Evolutionary conservation across 2,113 vertebrate species (phyloP).

Genomic region (Cyanistes caeruleus): DNA sequence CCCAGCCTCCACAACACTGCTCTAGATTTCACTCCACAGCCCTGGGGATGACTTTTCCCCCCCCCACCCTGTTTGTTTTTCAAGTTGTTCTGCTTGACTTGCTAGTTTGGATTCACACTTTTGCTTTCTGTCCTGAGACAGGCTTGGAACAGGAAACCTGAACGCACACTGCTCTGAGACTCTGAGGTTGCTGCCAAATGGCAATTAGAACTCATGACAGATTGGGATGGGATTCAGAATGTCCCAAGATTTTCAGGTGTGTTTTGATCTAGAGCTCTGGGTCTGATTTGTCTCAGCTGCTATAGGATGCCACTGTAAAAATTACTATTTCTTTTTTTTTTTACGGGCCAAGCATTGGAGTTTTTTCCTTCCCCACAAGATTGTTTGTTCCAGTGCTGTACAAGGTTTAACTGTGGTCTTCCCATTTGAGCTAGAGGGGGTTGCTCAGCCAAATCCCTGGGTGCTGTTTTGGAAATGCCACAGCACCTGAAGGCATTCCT

Average conservation of each 20-base stretch:
- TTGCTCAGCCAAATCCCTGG: background rate
- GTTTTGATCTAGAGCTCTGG: background rate
- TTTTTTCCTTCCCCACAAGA: background rate
- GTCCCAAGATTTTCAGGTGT: background rate
- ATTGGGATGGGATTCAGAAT: background rate
- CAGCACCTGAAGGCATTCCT: background rate
- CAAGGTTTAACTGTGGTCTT: background rate
- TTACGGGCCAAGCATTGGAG: rapidly evolving
- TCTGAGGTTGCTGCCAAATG: background rate
- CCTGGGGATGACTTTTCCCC: too few species aligned
- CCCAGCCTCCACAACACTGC: background rate
- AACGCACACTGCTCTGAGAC: rapidly evolving
- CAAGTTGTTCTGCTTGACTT: background rate
- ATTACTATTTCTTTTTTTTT: background rate
- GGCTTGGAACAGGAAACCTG: background rate
- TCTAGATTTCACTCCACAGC: background rate
- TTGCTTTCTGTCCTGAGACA: background rate
- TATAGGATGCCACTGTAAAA: background rate
- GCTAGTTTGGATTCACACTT: background rate
- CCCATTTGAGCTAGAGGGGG: background rate
- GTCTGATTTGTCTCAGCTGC: background rate
- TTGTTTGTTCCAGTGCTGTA: background rate
- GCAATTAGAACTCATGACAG: background rate
- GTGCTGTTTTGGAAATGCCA: background rate
- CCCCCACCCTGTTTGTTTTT: background rate